phyloP scores from a whole-genome alignment of 2,797 vertebrate species.

The Notamacropus eugenii region DNA sequence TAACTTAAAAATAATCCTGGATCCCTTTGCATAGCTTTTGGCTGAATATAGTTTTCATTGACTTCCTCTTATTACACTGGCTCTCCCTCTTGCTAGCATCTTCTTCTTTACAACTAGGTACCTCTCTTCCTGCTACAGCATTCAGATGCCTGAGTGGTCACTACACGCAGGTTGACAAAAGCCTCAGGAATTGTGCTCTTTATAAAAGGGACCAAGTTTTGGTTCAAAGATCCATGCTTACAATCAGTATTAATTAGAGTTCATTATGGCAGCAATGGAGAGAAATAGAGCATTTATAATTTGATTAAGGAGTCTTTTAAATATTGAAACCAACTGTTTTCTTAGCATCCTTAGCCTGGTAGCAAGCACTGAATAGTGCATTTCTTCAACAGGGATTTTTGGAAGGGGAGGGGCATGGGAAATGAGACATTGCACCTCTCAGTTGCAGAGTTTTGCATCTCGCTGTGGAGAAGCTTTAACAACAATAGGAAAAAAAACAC shows the following conservation, averaged over 20 bases:
- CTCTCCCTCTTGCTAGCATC: not conserved
- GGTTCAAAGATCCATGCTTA: not conserved
- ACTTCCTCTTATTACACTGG: not conserved
- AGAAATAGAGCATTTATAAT: conserved; percentile 68
- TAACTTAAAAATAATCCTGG: not conserved
- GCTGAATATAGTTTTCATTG: not conserved
- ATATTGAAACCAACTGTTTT: conserved; percentile 11
- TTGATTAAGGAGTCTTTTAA: conserved; percentile 67
- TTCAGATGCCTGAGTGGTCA: not conserved
- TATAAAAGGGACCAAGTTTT: not conserved
- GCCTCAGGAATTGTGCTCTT: not conserved
- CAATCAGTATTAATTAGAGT: conserved; percentile 74
- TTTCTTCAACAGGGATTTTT: not conserved
- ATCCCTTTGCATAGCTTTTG: not conserved
- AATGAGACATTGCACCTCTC: not conserved
- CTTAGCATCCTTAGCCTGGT: not conserved
- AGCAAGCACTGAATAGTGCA: not conserved
- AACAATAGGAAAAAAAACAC: not conserved
- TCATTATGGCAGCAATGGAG: conserved; percentile 57
- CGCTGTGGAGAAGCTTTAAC: not conserved
- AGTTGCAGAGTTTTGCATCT: not conserved
- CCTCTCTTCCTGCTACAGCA: conserved; percentile 25
- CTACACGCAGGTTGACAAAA: not conserved
- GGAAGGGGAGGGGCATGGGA: not conserved
- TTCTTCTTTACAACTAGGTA: not conserved